phyloP scores from a whole-genome alignment of 2,113 vertebrate species.

The Cricetomys ansorgei region DNA sequence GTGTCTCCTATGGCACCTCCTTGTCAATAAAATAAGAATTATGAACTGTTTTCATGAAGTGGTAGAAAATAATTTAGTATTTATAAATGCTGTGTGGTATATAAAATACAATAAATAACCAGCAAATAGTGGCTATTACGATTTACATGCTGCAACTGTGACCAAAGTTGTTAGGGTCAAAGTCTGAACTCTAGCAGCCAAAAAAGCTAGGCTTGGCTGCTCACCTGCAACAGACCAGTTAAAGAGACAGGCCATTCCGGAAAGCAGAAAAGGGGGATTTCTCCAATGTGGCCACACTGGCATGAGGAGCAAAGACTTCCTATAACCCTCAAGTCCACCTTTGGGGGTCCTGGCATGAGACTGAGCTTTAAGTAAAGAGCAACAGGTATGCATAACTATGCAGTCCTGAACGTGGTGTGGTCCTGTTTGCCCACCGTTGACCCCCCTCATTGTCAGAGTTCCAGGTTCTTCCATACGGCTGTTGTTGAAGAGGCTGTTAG shows the following conservation, averaged over 20 bases:
- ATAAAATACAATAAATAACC: neutral
- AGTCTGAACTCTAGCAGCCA: neutral
- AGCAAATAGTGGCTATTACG: neutral
- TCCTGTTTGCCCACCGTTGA: too few relatives aligned
- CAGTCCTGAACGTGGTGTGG: too few relatives aligned
- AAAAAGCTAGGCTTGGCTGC: neutral
- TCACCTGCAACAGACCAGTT: too few relatives aligned
- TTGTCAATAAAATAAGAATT: slow-evolving; percentile 37
- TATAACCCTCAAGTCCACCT: neutral
- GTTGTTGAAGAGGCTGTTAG: too few relatives aligned
- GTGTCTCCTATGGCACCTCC: neutral
- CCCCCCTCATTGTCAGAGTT: neutral
- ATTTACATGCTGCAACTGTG: neutral
- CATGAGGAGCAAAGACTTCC: neutral
- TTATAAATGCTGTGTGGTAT: neutral
- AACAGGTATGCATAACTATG: too few relatives aligned
- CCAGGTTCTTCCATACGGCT: neutral
- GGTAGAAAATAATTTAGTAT: neutral
- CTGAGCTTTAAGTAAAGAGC: neutral
- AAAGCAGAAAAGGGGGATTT: neutral
- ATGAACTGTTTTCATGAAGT: neutral
- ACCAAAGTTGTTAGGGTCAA: neutral
- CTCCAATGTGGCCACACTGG: neutral
- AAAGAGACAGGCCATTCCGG: neutral
- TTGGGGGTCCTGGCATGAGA: too few relatives aligned